These are phyloP conservation scores for Cyrtonyx montezumae DNA, from an alignment of 2,113 vertebrate species.

Conservation along the genomic window DNA sequence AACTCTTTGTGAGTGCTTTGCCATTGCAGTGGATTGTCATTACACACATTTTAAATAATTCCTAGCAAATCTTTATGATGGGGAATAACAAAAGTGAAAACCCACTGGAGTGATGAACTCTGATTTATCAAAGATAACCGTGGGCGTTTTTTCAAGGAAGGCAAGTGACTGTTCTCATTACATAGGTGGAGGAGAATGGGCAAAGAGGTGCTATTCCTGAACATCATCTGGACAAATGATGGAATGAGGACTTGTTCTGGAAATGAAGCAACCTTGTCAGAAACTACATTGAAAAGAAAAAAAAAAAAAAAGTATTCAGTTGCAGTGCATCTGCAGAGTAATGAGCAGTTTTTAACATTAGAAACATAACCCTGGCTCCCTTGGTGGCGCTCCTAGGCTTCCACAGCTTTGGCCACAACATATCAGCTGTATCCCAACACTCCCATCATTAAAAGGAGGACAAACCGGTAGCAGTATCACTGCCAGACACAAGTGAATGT, in stretches of 20 bases:
- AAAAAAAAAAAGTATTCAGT: neutral
- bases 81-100: neutral
- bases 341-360: neutral
- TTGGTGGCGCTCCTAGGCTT: neutral
- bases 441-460: rapidly evolving
- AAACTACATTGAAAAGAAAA: neutral
- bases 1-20: neutral
- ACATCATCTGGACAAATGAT: neutral
- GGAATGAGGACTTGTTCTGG: neutral
- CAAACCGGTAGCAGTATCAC: neutral
- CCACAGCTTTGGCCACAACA: neutral
- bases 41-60: slow-evolving; percentile 5
- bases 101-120: neutral
- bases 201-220: neutral
- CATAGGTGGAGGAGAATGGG: neutral
- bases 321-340: neutral
- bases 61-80: neutral
- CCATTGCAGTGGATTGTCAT: neutral
- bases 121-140: slow-evolving; percentile 13
- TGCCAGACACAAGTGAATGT: neutral
- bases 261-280: neutral
- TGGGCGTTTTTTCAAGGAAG: neutral
- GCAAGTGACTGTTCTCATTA: neutral
- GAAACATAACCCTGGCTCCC: neutral
- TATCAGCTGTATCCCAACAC: neutral